Evolutionary conservation across 1,140 invertebrate genomes (phyloP).

Genomic region (Trichoplusia ni): DNA sequence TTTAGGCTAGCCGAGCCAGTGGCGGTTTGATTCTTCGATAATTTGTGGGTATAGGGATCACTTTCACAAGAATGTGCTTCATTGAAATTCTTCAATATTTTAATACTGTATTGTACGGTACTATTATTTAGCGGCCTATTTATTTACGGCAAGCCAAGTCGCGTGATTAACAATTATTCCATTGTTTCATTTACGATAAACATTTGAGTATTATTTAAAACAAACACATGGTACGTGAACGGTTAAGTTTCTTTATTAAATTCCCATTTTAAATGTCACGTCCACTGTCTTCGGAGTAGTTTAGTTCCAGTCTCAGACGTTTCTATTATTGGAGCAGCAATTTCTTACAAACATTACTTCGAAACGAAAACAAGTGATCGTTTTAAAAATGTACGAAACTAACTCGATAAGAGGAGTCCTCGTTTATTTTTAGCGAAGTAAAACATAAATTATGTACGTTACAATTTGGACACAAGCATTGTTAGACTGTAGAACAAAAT

Average conservation of each 20-base stretch:
- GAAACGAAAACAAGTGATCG: background rate
- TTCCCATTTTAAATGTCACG: too few relatives aligned
- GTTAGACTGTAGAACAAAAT: slow-evolving; percentile 22
- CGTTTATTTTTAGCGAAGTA: slow-evolving; percentile 28
- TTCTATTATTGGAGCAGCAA: slow-evolving; percentile 12
- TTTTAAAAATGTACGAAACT: slow-evolving; percentile 17
- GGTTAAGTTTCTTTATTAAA: background rate
- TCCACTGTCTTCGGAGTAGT: background rate
- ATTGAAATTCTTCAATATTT: slow-evolving; percentile 15
- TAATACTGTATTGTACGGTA: background rate
- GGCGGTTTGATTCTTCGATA: background rate
- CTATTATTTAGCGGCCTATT: too few relatives aligned
- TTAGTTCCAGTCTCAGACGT: background rate
- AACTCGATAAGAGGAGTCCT: slow-evolving; percentile 10
- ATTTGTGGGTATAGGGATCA: slow-evolving; percentile 14
- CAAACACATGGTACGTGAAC: too few relatives aligned
- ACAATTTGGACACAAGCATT: slow-evolving; percentile 19
- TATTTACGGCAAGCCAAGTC: too few relatives aligned
- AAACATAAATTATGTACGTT: slow-evolving; percentile 30
- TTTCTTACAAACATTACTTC: slow-evolving; percentile 4
- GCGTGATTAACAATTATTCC: too few relatives aligned
- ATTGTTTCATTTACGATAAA: too few relatives aligned
- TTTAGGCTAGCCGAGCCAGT: background rate
- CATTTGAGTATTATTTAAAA: too few relatives aligned
- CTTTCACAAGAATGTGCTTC: background rate